These are phyloP conservation scores for Acrocephalus kingi DNA, from an alignment of 2,113 vertebrate genomes.

Conservation along the genomic window DNA sequence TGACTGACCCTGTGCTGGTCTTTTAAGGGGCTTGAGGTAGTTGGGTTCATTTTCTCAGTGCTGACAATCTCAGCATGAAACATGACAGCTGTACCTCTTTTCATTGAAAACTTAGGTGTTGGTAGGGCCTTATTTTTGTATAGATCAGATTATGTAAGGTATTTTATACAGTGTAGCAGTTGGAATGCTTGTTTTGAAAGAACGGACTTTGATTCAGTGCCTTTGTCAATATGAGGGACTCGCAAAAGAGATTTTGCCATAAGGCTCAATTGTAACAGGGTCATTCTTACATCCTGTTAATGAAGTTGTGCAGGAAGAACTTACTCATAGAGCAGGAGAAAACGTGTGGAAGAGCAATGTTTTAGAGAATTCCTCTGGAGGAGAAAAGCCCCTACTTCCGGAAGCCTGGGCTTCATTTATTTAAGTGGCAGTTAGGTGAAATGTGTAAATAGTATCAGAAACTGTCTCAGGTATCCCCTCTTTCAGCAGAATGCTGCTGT, in stretches of 20 bases:
- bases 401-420: background rate
- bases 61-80: background rate
- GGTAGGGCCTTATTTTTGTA: background rate
- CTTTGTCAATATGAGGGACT: background rate
- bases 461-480: background rate
- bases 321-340: background rate
- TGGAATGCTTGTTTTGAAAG: background rate
- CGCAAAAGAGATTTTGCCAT: background rate
- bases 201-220: background rate
- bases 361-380: background rate
- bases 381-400: background rate
- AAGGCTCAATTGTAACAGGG: background rate
- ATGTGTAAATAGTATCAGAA: background rate
- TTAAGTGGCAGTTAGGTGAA: background rate
- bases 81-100: background rate
- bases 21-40: background rate
- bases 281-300: background rate
- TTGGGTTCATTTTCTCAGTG: rapidly evolving
- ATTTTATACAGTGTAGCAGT: background rate
- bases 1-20: background rate
- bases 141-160: background rate
- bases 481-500: background rate
- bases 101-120: background rate
- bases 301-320: background rate
- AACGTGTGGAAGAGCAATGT: background rate